These are phyloP conservation scores for Bombus pyrosoma DNA, from an alignment of 1,140 invertebrate genomes.

Conservation along the genomic window DNA sequence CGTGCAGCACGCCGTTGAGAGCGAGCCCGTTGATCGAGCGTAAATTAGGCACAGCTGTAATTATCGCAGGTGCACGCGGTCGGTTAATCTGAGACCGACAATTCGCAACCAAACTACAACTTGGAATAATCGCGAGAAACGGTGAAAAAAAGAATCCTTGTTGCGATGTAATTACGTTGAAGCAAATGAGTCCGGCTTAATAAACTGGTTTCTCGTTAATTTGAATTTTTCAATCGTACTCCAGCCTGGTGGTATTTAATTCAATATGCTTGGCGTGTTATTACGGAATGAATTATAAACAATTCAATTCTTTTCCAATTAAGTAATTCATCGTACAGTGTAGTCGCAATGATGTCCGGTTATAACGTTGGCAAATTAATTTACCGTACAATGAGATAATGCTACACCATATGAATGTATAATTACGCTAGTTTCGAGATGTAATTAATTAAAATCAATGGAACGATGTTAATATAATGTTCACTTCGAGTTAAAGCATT, in stretches of 20 bases:
- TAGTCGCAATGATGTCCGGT: no score
- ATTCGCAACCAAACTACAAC: not conserved
- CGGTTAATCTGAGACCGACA: not conserved
- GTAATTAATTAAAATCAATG: not conserved
- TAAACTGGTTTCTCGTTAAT: not conserved
- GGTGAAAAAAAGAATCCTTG: no score
- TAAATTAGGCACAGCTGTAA: not conserved
- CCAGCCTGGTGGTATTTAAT: not conserved
- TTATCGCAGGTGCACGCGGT: not conserved
- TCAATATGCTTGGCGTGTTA: not conserved
- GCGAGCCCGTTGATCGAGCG: not conserved
- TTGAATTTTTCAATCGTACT: not conserved
- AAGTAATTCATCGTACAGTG: not conserved
- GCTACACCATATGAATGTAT: not conserved
- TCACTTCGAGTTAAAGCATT: not conserved
- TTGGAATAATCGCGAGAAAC: not conserved
- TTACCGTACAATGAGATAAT: not conserved
- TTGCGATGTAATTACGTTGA: not conserved
- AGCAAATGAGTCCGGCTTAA: not conserved
- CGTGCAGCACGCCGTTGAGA: not conserved
- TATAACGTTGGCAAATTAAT: not conserved
- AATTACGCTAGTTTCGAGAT: not conserved
- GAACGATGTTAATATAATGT: not conserved
- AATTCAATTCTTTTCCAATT: not conserved
- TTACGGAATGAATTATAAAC: not conserved